A percentile compares a stretch with the other conserved stretches of the same genome.
phyloP scores from a whole-genome alignment of 2,888 invertebrate genomes.

The Anoplius nigerrimus region DNA sequence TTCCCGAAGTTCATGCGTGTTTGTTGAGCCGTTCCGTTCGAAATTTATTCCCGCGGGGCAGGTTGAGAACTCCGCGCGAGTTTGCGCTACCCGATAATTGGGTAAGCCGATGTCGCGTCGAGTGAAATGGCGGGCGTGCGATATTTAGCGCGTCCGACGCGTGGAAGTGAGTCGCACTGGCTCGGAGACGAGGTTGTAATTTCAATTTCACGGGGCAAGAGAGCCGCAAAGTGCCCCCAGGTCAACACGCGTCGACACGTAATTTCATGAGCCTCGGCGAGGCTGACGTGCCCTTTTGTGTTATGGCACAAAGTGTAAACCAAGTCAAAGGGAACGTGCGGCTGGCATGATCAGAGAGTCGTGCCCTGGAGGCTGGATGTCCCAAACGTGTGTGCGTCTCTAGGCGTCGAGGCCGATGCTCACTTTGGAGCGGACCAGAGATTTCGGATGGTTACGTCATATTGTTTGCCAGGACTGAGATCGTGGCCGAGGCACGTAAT shows the following conservation, averaged over 20 bases:
- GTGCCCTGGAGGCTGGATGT: constrained; percentile 10
- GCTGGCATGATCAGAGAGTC: constrained; percentile 34
- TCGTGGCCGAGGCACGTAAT: too few relatives aligned
- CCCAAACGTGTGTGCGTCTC: not conserved
- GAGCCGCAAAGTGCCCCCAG: constrained; percentile 53
- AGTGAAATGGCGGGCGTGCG: not conserved
- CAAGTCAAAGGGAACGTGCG: constrained; percentile 38
- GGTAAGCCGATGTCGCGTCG: too few relatives aligned
- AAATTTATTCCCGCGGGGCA: too few relatives aligned
- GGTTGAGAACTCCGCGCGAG: too few relatives aligned
- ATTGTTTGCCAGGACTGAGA: too few relatives aligned
- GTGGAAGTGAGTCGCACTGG: too few relatives aligned
- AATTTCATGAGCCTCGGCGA: constrained; percentile 50
- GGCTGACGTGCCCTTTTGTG: constrained; percentile 40
- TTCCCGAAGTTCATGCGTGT: too few relatives aligned
- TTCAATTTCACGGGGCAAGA: constrained; percentile 61
- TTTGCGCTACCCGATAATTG: too few relatives aligned
- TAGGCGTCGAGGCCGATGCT: not conserved
- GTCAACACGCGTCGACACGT: constrained; percentile 55
- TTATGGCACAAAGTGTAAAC: constrained; percentile 45
- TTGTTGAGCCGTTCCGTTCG: too few relatives aligned
- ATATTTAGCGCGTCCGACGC: constrained; percentile 20
- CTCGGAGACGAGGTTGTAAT: constrained; percentile 52
- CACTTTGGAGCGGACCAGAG: too few relatives aligned
- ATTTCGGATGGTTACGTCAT: too few relatives aligned